Evolutionary conservation across 2,888 invertebrate species (phyloP).

Genomic region (Meteorus cinctellus): DNA sequence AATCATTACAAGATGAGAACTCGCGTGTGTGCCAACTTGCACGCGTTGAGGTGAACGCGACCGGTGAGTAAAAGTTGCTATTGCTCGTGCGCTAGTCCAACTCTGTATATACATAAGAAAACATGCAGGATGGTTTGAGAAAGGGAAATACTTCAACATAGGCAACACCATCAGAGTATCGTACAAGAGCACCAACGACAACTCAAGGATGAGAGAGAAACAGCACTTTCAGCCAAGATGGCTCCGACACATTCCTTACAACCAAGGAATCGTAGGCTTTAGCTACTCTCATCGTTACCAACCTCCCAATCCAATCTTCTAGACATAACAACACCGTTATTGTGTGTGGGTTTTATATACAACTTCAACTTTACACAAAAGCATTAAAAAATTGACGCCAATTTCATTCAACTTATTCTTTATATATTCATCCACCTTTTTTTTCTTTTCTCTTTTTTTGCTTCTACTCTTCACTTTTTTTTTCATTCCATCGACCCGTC

Average conservation of each 20-base stretch:
- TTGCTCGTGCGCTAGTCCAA: neutral
- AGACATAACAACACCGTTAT: slow-evolving; percentile 10
- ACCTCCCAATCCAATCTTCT: slow-evolving; percentile 34
- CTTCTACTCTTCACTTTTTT: slow-evolving; percentile 1
- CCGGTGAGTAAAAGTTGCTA: slow-evolving; percentile 2
- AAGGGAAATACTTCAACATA: slow-evolving; percentile 1
- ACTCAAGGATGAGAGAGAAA: slow-evolving; percentile 52
- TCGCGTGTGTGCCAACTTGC: slow-evolving; percentile 39
- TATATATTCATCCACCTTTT: slow-evolving; percentile 15
- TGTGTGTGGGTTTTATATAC: neutral
- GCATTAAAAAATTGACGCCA: slow-evolving; percentile 9
- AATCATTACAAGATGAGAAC: slow-evolving; percentile 45
- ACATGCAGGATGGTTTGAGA: neutral
- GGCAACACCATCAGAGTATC: slow-evolving; percentile 8
- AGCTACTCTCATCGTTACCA: slow-evolving; percentile 46
- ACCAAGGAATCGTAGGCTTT: slow-evolving; percentile 50
- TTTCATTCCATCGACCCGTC: slow-evolving; percentile 36
- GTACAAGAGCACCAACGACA: neutral
- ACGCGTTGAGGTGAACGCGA: slow-evolving; percentile 30
- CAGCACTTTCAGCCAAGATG: slow-evolving; percentile 62
- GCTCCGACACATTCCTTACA: slow-evolving; percentile 69
- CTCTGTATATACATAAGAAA: neutral
- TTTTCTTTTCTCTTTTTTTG: slow-evolving; percentile 6
- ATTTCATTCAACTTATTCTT: slow-evolving; percentile 1
- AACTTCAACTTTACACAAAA: neutral